Evolutionary conservation across 2,113 vertebrate genomes (phyloP).

Genomic region (Dasyprocta punctata): DNA sequence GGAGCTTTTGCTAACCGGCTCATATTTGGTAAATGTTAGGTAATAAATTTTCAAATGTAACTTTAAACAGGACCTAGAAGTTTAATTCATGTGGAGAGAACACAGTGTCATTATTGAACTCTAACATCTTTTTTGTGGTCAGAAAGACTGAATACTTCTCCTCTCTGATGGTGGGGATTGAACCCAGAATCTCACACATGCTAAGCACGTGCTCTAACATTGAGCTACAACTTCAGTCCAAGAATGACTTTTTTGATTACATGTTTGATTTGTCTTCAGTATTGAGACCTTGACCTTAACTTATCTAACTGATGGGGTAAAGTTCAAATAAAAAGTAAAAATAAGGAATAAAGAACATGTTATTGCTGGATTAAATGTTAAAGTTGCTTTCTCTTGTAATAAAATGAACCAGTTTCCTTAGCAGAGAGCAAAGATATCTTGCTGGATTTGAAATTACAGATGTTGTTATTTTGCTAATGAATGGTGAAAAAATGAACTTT

Average conservation of each 20-base stretch:
- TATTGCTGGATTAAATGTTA: conserved; percentile 14
- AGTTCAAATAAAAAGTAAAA: conserved; percentile 5
- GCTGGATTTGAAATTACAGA: not conserved
- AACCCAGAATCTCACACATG: not conserved
- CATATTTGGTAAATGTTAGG: not conserved
- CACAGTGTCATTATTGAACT: not conserved
- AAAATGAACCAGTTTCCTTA: not conserved
- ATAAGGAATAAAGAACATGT: not conserved
- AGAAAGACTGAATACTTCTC: not conserved
- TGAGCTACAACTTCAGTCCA: not conserved
- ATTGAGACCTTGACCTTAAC: not conserved
- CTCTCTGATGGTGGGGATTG: not conserved
- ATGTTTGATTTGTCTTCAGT: conserved; percentile 19
- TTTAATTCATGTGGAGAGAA: not conserved
- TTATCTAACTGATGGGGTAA: not conserved
- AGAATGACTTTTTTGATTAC: not conserved
- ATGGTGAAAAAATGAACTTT: not conserved
- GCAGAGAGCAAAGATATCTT: not conserved
- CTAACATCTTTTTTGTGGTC: not conserved
- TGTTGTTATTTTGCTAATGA: not conserved
- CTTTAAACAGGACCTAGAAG: not conserved
- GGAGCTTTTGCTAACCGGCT: not conserved
- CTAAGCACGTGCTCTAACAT: not conserved
- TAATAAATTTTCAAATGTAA: not conserved
- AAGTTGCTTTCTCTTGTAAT: conserved; percentile 14